These are phyloP conservation scores for Squalus acanthias DNA, from an alignment of 2,797 vertebrate genomes.

Conservation along the genomic window DNA sequence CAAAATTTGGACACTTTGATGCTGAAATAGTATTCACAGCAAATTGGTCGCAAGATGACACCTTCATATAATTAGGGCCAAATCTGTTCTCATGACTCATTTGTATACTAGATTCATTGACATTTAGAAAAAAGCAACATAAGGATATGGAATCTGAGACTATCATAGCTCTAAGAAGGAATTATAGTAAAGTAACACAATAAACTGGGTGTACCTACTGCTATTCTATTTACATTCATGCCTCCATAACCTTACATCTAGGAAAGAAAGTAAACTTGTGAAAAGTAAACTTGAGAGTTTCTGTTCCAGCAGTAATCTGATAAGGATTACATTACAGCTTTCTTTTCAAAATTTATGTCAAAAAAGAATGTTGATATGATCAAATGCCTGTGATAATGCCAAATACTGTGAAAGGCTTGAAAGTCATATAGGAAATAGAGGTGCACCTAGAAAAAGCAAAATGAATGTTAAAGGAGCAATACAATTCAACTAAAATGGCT, in stretches of 20 bases:
- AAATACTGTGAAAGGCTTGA: not conserved
- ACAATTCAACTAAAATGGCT: not conserved
- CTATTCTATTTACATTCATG: conserved; percentile 1
- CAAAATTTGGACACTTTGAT: not conserved
- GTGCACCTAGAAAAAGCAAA: not conserved
- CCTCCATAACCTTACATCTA: not conserved
- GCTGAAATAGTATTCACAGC: not conserved
- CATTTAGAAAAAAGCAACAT: conserved; percentile 7
- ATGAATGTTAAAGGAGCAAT: not conserved
- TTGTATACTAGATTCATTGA: not conserved
- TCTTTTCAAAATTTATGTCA: not conserved
- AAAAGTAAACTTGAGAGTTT: conserved; percentile 17
- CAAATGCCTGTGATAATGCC: conserved; percentile 8
- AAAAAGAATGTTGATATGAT: conserved; percentile 24
- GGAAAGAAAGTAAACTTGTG: not conserved
- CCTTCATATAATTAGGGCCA: conserved; percentile 5
- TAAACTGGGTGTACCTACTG: conserved; percentile 13
- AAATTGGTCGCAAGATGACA: conserved; percentile 10
- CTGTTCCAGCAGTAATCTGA: conserved; percentile 22
- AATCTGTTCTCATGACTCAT: not conserved
- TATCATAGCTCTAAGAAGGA: not conserved
- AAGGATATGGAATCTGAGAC: conserved; percentile 4
- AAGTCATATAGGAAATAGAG: not conserved
- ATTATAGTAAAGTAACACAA: conserved; percentile 32
- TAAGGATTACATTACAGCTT: conserved; percentile 1